Evolutionary conservation across 2,797 vertebrate species (phyloP).

Genomic region (Acanthurus tractus): DNA sequence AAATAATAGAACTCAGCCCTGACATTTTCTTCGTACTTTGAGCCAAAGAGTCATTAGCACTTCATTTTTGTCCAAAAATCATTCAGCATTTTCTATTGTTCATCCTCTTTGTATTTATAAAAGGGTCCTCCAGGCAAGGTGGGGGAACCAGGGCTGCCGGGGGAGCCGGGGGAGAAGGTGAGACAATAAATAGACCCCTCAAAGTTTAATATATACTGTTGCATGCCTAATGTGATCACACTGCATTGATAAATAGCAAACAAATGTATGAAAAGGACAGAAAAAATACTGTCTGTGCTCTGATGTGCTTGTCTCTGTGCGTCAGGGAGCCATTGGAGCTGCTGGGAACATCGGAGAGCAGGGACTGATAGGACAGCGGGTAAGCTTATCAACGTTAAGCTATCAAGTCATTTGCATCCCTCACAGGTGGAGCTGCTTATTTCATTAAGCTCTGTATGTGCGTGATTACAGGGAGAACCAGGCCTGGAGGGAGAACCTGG

Average conservation of each 20-base stretch:
- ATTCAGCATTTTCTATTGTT: constrained; percentile 27
- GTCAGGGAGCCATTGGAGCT: constrained; percentile 91
- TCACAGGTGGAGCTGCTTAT: constrained; percentile 2
- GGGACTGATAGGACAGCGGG: constrained; percentile 92
- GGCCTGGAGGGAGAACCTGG: constrained; percentile 95
- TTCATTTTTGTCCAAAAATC: constrained; percentile 3
- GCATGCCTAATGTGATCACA: neutral
- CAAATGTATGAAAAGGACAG: neutral
- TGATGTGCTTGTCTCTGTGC: constrained; percentile 26
- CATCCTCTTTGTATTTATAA: constrained; percentile 54
- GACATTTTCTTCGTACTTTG: constrained; percentile 22
- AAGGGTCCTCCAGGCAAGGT: constrained; percentile 85
- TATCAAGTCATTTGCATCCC: neutral
- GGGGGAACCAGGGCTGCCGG: constrained; percentile 83
- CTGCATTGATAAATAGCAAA: neutral
- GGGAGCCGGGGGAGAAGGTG: constrained; percentile 93
- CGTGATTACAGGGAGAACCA: constrained; percentile 87
- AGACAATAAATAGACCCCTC: constrained; percentile 31
- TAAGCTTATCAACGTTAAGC: constrained; percentile 74
- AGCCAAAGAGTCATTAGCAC: constrained; percentile 30
- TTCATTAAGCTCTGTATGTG: constrained; percentile 22
- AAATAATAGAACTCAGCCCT: constrained; percentile 16
- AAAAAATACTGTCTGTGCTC: neutral
- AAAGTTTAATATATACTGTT: no score
- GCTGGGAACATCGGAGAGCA: constrained; percentile 91